These are phyloP conservation scores for Cliona cf. orientalis DNA, from an alignment of 37 sponge, comb jelly and placozoan genomes.

Conservation along the genomic window DNA sequence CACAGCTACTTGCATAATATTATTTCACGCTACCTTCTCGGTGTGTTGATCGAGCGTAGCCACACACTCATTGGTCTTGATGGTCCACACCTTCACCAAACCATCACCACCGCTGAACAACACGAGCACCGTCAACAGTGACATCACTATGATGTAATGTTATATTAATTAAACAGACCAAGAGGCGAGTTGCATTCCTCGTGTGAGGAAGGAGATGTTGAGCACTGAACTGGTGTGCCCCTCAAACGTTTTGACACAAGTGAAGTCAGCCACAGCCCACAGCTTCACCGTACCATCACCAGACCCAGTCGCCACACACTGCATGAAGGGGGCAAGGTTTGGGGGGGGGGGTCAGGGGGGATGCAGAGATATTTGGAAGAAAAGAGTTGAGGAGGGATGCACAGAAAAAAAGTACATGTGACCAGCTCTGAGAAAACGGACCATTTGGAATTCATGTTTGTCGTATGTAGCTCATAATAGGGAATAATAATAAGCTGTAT, in stretches of 20 bases:
- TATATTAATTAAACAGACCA: conserved; percentile 45
- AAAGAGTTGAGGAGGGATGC: background rate
- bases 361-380: too few relatives aligned
- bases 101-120: conserved; percentile 89
- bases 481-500: too few relatives aligned
- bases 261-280: conserved; percentile 87
- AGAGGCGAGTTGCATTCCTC: conserved; percentile 92
- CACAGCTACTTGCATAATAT: too few relatives aligned
- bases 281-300: conserved; percentile 87
- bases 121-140: background rate
- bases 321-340: background rate
- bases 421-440: too few relatives aligned
- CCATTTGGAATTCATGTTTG: too few relatives aligned
- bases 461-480: too few relatives aligned
- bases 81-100: conserved; percentile 95
- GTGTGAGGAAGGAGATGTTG: conserved; percentile 78
- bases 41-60: conserved; percentile 90
- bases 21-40: conserved; percentile 67
- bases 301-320: conserved; percentile 90
- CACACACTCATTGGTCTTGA: conserved; percentile 83
- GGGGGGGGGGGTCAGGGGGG: background rate
- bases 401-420: too few relatives aligned
- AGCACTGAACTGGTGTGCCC: conserved; percentile 92
- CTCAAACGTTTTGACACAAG: conserved; percentile 93
- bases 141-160: conserved; percentile 1